phyloP scores from a whole-genome alignment of 2,797 vertebrate species.

The Neosilurus mollespiculum region DNA sequence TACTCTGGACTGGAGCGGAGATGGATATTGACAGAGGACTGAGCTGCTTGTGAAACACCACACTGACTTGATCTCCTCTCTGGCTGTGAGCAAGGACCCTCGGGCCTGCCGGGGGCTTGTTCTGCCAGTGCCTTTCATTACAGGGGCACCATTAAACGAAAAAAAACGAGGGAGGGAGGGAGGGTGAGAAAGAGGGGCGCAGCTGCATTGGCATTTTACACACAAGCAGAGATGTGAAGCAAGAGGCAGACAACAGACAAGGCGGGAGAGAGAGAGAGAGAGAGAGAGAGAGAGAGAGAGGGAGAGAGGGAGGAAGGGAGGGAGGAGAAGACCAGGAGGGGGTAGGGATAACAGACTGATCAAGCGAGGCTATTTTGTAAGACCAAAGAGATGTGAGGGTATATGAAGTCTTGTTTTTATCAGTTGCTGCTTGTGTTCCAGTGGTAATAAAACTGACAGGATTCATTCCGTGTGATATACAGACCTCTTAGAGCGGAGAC shows the following conservation, averaged over 20 bases:
- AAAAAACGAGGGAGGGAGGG: constrained; percentile 49
- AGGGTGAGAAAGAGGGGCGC: constrained; percentile 44
- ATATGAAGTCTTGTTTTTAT: constrained; percentile 82
- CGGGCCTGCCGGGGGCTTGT: constrained; percentile 71
- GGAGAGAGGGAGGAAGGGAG: constrained; percentile 22
- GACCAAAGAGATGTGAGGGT: constrained; percentile 69
- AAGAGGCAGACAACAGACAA: constrained; percentile 61
- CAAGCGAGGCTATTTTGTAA: constrained; percentile 79
- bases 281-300: constrained; percentile 42
- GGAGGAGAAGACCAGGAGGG: constrained; percentile 31
- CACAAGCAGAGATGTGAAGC: constrained; percentile 60
- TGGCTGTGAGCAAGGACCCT: constrained; percentile 68
- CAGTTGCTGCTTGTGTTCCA: constrained; percentile 73
- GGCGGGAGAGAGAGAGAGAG: constrained; percentile 19
- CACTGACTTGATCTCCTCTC: constrained; percentile 70
- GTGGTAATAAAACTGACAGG: constrained; percentile 83
- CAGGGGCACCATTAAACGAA: constrained; percentile 69
- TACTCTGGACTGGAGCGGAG: constrained; percentile 66
- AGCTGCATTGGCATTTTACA: constrained; percentile 65
- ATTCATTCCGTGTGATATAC: constrained; percentile 82
- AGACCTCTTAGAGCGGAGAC: constrained; percentile 80
- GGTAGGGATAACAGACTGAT: constrained; percentile 75
- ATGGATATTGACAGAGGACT: constrained; percentile 67
- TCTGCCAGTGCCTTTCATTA: constrained; percentile 71
- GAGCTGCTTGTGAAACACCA: constrained; percentile 73